These are phyloP conservation scores for Dascyllus trimaculatus DNA, from an alignment of 2,113 vertebrate genomes.

Conservation along the genomic window DNA sequence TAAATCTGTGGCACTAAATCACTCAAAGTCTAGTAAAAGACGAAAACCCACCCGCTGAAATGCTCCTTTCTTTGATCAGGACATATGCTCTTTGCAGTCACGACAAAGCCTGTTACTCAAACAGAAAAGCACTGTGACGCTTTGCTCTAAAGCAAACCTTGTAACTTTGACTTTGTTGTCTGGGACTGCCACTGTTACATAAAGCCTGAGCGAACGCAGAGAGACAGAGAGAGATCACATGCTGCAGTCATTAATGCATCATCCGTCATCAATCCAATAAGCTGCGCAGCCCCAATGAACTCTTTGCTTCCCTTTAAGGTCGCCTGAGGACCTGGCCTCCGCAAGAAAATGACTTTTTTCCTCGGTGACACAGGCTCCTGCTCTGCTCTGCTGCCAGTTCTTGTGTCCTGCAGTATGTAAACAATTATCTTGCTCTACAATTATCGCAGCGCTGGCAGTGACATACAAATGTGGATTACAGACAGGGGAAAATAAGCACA, in stretches of 20 bases:
- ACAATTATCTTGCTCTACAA: constrained; percentile 62
- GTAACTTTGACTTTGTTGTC: constrained; percentile 20
- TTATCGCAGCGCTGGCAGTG: constrained; percentile 48
- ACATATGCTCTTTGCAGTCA: constrained; percentile 15
- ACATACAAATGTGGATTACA: constrained; percentile 58
- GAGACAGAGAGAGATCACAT: constrained; percentile 46
- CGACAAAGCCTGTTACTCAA: constrained; percentile 10
- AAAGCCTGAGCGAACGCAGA: constrained; percentile 20
- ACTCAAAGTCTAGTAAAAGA: too few species aligned
- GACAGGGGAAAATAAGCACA: constrained; percentile 22
- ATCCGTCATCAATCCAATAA: constrained; percentile 66
- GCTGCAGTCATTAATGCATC: constrained; percentile 65
- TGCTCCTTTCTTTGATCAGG: not conserved
- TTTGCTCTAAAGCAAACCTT: constrained; percentile 29
- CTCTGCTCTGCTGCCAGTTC: constrained; percentile 39
- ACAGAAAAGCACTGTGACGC: not conserved
- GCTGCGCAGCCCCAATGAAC: constrained; percentile 31
- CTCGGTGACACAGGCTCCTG: constrained; percentile 30
- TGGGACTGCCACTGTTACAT: constrained; percentile 30
- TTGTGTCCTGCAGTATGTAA: constrained; percentile 66
- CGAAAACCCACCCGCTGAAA: not conserved
- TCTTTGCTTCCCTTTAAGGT: constrained; percentile 54
- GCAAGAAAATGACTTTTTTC: constrained; percentile 23
- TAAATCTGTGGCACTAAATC: too few species aligned
- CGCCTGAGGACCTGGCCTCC: constrained; percentile 50